These are phyloP conservation scores for Cyclophora albipunctata DNA, from an alignment of 2,888 invertebrate species.

Conservation along the genomic window DNA sequence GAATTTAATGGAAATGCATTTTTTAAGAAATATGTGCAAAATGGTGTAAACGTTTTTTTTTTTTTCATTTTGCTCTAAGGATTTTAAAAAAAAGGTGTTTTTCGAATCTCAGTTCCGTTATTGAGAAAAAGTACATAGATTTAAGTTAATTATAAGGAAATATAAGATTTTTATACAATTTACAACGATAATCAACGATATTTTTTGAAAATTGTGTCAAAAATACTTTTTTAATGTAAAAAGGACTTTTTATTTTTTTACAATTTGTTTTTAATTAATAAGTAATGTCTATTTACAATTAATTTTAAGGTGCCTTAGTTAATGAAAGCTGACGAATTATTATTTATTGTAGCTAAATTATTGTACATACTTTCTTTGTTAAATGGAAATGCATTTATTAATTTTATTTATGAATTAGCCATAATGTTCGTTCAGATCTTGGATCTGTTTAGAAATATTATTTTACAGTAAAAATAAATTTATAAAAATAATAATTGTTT, in stretches of 20 bases:
- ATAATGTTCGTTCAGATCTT: conserved; percentile 28
- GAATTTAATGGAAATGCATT: too few relatives aligned
- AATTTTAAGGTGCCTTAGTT: conserved; percentile 2
- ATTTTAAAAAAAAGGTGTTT: too few relatives aligned
- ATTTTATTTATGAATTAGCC: conserved; percentile 49
- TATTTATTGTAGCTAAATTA: conserved; percentile 36
- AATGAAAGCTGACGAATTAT: conserved; percentile 25
- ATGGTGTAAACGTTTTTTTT: too few relatives aligned
- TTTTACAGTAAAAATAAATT: conserved; percentile 30
- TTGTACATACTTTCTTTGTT: conserved; percentile 36
- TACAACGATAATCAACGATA: too few relatives aligned
- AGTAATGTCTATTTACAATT: conserved; percentile 5
- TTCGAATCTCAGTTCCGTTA: too few relatives aligned
- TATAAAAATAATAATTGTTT: conserved; percentile 14
- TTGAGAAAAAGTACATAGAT: too few relatives aligned
- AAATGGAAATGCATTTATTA: conserved; percentile 52
- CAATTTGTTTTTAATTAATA: conserved; percentile 3
- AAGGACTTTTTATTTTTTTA: background rate
- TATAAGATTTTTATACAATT: too few relatives aligned
- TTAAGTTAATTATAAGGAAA: too few relatives aligned
- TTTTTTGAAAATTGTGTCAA: too few relatives aligned
- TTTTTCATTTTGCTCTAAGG: too few relatives aligned
- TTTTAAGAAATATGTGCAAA: too few relatives aligned
- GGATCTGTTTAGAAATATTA: conserved; percentile 16
- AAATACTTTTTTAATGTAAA: too few relatives aligned